These are phyloP conservation scores for Invenusta paracnida DNA, from an alignment of 2,888 invertebrate genomes.

Conservation along the genomic window DNA sequence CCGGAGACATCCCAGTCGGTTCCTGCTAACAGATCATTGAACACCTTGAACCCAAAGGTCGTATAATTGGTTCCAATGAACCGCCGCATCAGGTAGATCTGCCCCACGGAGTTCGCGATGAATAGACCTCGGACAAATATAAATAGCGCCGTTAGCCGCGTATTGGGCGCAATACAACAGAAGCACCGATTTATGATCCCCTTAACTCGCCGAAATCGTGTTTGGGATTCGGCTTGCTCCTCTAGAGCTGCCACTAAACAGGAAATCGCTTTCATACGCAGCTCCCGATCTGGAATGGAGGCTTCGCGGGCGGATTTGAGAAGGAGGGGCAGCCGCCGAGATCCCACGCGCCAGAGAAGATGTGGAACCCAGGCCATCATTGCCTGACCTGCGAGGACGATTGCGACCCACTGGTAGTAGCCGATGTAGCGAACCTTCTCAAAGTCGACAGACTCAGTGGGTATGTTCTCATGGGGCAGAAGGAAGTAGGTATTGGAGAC, in stretches of 20 bases:
- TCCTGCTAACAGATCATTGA: conserved; percentile 37
- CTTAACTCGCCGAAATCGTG: conserved; percentile 39
- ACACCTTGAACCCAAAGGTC: conserved; percentile 40
- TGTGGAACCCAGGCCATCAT: conserved; percentile 43
- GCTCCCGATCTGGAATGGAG: conserved; percentile 41
- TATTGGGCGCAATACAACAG: conserved; percentile 41
- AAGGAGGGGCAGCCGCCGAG: conserved; percentile 40
- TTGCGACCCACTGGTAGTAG: conserved; percentile 44
- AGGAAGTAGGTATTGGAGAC: conserved; percentile 61
- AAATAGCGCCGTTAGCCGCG: conserved; percentile 40
- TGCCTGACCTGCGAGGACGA: conserved; percentile 43
- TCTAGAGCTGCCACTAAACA: conserved; percentile 43
- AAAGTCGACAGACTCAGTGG: conserved; percentile 17
- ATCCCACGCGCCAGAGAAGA: conserved; percentile 43
- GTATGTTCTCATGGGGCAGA: conserved; percentile 30
- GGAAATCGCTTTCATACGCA: conserved; percentile 40
- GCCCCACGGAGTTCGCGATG: conserved; percentile 44
- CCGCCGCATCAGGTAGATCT: conserved; percentile 42
- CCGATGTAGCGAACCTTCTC: conserved; percentile 33
- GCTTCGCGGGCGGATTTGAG: conserved; percentile 42
- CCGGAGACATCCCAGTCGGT: conserved; percentile 42
- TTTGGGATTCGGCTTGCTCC: conserved; percentile 42
- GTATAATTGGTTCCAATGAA: conserved; percentile 43
- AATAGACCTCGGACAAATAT: conserved; percentile 40
- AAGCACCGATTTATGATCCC: conserved; percentile 34